A percentile compares a stretch with the other conserved stretches of the same genome.
These are phyloP conservation scores for Leptodirus hochenwartii DNA, from an alignment of 2,888 invertebrate genomes.

Conservation along the genomic window DNA sequence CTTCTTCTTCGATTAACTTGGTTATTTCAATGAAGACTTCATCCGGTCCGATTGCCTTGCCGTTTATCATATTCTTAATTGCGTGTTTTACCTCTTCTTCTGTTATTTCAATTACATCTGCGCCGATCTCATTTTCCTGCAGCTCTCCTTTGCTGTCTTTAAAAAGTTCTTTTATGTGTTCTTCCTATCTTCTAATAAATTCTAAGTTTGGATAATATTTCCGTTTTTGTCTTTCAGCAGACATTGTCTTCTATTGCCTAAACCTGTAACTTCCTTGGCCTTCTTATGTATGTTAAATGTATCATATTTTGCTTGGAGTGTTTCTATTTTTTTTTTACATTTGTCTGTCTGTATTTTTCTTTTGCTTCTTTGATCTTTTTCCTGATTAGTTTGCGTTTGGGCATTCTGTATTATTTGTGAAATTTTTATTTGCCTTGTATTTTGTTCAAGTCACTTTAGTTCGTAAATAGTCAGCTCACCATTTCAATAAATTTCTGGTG, in stretches of 20 bases:
- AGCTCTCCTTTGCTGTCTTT: no score
- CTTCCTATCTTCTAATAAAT: constrained; percentile 1
- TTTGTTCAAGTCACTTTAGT: no score
- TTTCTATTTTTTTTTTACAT: constrained; percentile 3
- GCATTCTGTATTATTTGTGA: no score
- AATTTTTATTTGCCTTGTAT: no score
- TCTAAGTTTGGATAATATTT: constrained; percentile 1
- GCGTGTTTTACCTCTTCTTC: constrained; percentile 3
- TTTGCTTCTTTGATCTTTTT: no score
- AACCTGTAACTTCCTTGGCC: constrained; percentile 5
- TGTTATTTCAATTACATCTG: no score
- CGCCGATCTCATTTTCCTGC: no score
- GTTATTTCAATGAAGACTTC: constrained; percentile 1
- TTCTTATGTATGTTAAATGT: constrained; percentile 6
- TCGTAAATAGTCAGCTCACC: no score
- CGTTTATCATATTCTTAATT: constrained; percentile 3
- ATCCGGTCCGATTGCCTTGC: constrained; percentile 2
- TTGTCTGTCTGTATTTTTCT: no score
- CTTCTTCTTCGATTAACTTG: constrained; percentile 4
- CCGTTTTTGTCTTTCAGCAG: constrained; percentile 3
- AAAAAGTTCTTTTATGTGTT: background rate
- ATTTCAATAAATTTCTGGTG: no score
- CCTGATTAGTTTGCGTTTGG: no score
- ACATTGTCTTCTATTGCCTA: constrained; percentile 2
- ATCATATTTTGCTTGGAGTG: constrained; percentile 5